These are phyloP conservation scores for Notothenia coriiceps DNA, from an alignment of 2,113 vertebrate species.

Conservation along the genomic window DNA sequence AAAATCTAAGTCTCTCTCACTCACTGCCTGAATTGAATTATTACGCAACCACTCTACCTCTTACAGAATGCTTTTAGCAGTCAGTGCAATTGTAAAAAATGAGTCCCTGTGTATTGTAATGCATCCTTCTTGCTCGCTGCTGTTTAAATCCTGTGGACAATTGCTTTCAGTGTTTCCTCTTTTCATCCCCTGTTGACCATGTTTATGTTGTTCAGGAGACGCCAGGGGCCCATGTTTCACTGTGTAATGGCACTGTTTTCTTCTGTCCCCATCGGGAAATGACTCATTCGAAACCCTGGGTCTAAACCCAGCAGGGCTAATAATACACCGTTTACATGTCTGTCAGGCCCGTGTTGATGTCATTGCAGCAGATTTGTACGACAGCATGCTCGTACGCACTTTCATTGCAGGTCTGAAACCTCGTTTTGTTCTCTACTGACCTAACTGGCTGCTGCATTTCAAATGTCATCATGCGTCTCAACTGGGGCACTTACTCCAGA, in stretches of 20 bases:
- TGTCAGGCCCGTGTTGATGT: constrained; percentile 21
- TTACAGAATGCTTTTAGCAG: constrained; percentile 5
- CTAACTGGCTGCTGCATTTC: constrained; percentile 1
- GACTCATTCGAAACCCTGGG: constrained; percentile 44
- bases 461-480: background rate
- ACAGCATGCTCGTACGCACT: constrained; percentile 18
- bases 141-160: constrained; percentile 9
- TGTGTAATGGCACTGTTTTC: constrained; percentile 42
- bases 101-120: constrained; percentile 20
- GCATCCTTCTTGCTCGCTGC: background rate
- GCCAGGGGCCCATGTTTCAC: constrained; percentile 39
- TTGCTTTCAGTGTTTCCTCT: constrained; percentile 15
- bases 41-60: background rate
- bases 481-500: constrained; percentile 1
- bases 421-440: constrained; percentile 61
- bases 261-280: constrained; percentile 62
- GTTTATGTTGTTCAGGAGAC: constrained; percentile 57
- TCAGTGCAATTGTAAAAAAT: constrained; percentile 18
- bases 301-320: constrained; percentile 41
- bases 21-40: background rate
- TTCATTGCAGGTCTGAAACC: constrained; percentile 4
- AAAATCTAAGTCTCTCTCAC: background rate
- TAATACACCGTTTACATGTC: constrained; percentile 52
- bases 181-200: constrained; percentile 29
- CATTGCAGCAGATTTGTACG: constrained; percentile 18